Conservation (phyloP, 2,113 vertebrate species). For the Haemorhous mexicanus region DNA sequence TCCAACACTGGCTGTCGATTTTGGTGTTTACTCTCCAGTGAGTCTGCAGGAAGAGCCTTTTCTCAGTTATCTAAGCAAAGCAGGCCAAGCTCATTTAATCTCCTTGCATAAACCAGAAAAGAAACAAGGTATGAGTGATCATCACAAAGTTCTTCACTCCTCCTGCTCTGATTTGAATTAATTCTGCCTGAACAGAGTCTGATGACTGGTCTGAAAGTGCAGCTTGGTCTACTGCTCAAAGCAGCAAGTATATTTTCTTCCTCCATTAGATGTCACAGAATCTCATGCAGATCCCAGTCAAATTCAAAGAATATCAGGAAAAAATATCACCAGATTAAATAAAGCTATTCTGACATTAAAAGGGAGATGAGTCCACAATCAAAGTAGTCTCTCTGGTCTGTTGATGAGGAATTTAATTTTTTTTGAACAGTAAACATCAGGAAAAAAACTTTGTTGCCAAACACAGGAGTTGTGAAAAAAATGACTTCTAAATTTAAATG, state of each 20-base stretch:
- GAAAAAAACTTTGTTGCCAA: background rate
- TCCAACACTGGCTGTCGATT: background rate
- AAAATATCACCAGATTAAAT: background rate
- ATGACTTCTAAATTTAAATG: background rate
- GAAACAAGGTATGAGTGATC: background rate
- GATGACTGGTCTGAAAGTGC: background rate
- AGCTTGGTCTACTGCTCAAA: background rate
- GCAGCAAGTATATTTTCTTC: background rate
- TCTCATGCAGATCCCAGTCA: background rate
- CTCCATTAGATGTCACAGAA: background rate
- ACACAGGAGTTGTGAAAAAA: background rate
- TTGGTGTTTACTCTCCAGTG: background rate
- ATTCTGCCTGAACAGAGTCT: background rate
- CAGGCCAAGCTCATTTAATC: background rate
- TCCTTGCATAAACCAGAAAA: background rate
- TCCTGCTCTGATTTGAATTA: background rate
- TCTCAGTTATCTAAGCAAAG: background rate
- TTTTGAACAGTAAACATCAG: background rate
- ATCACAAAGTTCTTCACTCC: background rate
- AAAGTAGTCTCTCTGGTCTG: background rate
- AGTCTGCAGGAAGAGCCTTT: background rate
- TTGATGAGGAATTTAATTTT: background rate
- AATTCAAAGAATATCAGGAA: background rate
- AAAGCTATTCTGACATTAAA: background rate
- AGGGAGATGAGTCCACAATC: background rate